phyloP scores from a whole-genome alignment of 2,888 invertebrate genomes.

The Nebria salina region DNA sequence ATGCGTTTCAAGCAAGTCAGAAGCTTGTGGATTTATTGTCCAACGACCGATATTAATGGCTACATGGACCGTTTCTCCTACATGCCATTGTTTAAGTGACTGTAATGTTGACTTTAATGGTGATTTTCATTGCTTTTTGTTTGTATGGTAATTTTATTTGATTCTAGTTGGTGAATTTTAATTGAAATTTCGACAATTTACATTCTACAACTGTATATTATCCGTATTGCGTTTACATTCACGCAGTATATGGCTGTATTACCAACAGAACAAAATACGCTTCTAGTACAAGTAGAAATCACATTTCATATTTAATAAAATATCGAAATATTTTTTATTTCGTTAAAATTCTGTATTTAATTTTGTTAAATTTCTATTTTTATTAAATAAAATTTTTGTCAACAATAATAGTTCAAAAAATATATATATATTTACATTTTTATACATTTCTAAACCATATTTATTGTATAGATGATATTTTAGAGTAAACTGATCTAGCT shows the following conservation, averaged over 20 bases:
- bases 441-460: background rate
- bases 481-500: background rate
- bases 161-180: constrained; percentile 44
- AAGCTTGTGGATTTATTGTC: constrained; percentile 41
- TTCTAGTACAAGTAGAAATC: background rate
- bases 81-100: constrained; percentile 46
- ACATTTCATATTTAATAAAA: no score
- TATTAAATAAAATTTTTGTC: background rate
- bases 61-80: constrained; percentile 43
- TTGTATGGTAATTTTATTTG: constrained; percentile 46
- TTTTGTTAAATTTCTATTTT: background rate
- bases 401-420: no score
- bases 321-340: no score
- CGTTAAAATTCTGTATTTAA: no score
- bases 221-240: background rate
- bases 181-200: constrained; percentile 47
- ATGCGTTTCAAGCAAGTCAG: constrained; percentile 23
- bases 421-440: no score
- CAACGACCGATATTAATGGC: constrained; percentile 40
- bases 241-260: background rate
- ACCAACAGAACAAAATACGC: background rate
- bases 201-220: constrained; percentile 35
- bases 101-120: constrained; percentile 46
- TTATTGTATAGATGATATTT: background rate
- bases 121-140: constrained; percentile 46